A percentile compares a stretch with the other conserved stretches of the same genome.
Conservation (phyloP, 2,113 vertebrate species). For the Pseudolaguvia tuberculata region DNA sequence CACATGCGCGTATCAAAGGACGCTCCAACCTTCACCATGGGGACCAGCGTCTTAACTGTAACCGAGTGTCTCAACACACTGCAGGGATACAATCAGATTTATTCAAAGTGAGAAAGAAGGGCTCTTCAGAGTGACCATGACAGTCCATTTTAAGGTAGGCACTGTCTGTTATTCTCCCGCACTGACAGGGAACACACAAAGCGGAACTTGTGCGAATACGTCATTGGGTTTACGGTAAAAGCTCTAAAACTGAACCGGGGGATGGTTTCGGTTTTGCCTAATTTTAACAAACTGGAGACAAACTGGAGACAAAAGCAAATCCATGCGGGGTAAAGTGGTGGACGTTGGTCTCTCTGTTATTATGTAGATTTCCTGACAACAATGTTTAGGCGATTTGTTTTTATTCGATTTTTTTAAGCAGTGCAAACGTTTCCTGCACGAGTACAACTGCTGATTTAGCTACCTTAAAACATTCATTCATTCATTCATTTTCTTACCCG, state of each 20-base stretch:
- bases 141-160: slow-evolving; percentile 49
- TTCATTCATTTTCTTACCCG: too few relatives aligned
- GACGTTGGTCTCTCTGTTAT: too few relatives aligned
- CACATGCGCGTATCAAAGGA: slow-evolving; percentile 45
- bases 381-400: too few relatives aligned
- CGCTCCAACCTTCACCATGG: slow-evolving; percentile 42
- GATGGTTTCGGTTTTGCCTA: slow-evolving; percentile 16
- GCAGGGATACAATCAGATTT: background rate
- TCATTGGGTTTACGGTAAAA: slow-evolving; percentile 7
- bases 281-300: background rate
- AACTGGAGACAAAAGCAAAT: background rate
- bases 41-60: slow-evolving; percentile 18
- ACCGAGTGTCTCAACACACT: slow-evolving; percentile 1
- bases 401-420: too few relatives aligned
- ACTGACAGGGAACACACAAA: background rate
- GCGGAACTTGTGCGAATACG: slow-evolving; percentile 1
- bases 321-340: slow-evolving; percentile 2
- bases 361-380: background rate
- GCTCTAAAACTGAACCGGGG: background rate
- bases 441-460: too few relatives aligned
- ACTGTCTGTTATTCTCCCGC: background rate
- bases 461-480: too few relatives aligned
- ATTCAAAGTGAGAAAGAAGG: background rate
- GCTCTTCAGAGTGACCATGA: slow-evolving; percentile 30
- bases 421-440: too few relatives aligned